Evolutionary conservation across 2,888 invertebrate genomes (phyloP).

Genomic region (Xanthia togata): DNA sequence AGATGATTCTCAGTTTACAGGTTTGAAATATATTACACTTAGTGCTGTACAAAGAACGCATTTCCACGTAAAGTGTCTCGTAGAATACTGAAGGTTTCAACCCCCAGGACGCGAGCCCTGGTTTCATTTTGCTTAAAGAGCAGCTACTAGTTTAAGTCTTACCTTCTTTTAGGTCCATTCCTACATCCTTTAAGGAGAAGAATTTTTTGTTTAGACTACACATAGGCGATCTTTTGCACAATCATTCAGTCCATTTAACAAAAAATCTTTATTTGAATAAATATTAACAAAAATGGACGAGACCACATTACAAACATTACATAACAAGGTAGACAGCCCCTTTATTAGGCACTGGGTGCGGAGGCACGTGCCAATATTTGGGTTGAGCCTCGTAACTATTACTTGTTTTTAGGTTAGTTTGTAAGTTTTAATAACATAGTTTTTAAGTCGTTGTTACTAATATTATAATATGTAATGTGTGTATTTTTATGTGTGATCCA

Average conservation of each 20-base stretch:
- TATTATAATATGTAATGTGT: too few relatives aligned
- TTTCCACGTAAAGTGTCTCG: conserved; percentile 36
- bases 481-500: too few relatives aligned
- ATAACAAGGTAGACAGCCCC: too few relatives aligned
- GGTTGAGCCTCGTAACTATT: too few relatives aligned
- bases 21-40: conserved; percentile 22
- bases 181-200: not conserved
- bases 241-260: not conserved
- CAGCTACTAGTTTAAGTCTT: not conserved
- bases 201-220: not conserved
- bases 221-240: not conserved
- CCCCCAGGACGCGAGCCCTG: conserved; percentile 16
- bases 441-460: too few relatives aligned
- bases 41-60: conserved; percentile 5
- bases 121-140: conserved; percentile 33
- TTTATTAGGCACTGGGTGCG: too few relatives aligned
- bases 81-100: conserved; percentile 21
- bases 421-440: too few relatives aligned
- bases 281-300: not conserved
- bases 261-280: not conserved
- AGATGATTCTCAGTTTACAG: not conserved
- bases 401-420: too few relatives aligned
- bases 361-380: too few relatives aligned
- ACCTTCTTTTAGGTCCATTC: not conserved
- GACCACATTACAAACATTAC: too few relatives aligned